Base-by-base conservation (phyloP, 2,888 invertebrate genomes). In the Cheilosia pagana region DNA sequence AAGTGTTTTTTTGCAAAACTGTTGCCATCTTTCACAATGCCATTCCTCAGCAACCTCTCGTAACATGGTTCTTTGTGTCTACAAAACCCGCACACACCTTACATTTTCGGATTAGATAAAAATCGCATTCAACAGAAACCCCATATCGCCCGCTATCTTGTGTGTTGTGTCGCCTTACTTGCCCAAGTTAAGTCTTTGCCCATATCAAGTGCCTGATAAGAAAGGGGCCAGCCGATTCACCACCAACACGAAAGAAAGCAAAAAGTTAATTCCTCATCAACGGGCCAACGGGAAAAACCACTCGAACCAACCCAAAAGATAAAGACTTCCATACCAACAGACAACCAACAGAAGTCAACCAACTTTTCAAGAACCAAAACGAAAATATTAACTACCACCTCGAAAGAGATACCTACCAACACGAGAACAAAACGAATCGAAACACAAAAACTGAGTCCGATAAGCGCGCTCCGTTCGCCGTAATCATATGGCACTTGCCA, bases 401-500 rank as follows among this genome's bases (percentile, higher is more conserved):
- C 48, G 31, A 55, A 63, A 35, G 43, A 67, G 60, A 60, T 60
- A 68, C 60, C 35, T 60, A 68, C 60, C 35, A 53, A 43, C 21
- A 45, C 45, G 23, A 21, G 23, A 5, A 48, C 12, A 25, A 31
- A 57, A 52, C 21, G n/a, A 25, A 21, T 16, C 16, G 28, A 68
- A 41, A 23, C 28, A n/a, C 14, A 59, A 62, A 72, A 81, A 48
- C 70, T 21, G 52, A 41, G 23, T 68, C 41, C 65, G 81, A 82
- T 82, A 82, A 82, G 77, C 59, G 43, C 72, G 53, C 67, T 74
- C 60, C 45, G 57, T 57, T 48, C 45, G 74, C 39, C 45, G 45
- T 75, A 65, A 75, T 65, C 63, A 55, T 48, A 55, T 48, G n/a
- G 72, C 78, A 78, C 82, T 82, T 78, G 82, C 62, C 62, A 72